Evolutionary conservation across 1,140 invertebrate species (phyloP), one percentile per base, ranked within the genome.

Genomic region (Halotydeus destructor): DNA sequence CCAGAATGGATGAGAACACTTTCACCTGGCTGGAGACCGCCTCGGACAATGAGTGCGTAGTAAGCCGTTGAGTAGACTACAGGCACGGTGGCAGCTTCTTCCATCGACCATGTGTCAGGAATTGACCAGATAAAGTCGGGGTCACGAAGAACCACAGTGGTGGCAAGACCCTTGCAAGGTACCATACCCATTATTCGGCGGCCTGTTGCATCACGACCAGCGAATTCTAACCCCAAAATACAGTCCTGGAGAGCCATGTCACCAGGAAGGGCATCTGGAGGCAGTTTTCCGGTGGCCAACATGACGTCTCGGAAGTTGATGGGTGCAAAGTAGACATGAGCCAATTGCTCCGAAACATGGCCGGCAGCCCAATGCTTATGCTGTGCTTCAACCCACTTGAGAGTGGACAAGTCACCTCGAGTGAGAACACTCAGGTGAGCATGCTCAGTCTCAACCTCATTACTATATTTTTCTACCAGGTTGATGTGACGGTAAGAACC

Each of bases 1-100:
- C 89, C 89, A 78, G 88, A 84, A 56, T 97, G 89, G 48, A 97
- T 78, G 1, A 97, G 67, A 23, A 96, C 69, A 27, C 69, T 69
- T 52, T 94, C 81, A 3, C 84, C 84, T 39, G 69, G 65, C 52
- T 69, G 69, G 63, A 97, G 71, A 45, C 70, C 61, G 35, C 86
- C 89, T 49, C 88, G 69, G 19, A 88, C 72, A 23, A 77, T 56
- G 12, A 69, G 50, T 23, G 67, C 63, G 52, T 69, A 69, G 52
- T 66, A 69, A 5, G 61, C 67, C 5, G 85, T 91, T 23, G 79
- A 69, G 57, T 89, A 91, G 14, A 81, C 82, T 22, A 88, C 82
- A 2, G 89, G 89, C 47, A 96, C 76, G 0, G 86, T 89, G 0
- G 85, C 74, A 22, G 89, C 89, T 55, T 94, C 70, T 56, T 84